A percentile compares a stretch with the other conserved stretches of the same genome.
Evolutionary conservation across 2,113 vertebrate genomes (phyloP).

Genomic region (Megaceryle torquata): DNA sequence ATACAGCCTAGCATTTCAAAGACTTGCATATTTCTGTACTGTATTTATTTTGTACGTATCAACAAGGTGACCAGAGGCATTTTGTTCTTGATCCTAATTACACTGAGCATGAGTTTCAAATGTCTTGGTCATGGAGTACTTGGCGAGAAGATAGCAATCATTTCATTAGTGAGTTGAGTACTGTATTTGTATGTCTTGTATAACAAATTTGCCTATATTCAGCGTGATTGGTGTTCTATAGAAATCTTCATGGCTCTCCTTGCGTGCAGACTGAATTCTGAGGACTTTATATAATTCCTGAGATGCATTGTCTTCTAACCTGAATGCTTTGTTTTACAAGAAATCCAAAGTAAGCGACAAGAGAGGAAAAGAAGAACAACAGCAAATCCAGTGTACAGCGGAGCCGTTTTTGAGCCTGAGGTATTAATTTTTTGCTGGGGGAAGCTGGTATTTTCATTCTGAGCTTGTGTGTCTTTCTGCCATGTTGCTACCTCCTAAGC

Average conservation of each 20-base stretch:
- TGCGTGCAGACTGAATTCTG: neutral
- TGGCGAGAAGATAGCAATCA: neutral
- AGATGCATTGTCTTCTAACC: conserved; percentile 36
- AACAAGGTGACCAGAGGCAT: neutral
- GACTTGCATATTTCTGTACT: neutral
- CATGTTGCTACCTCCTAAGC: neutral
- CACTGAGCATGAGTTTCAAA: neutral
- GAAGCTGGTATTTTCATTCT: neutral
- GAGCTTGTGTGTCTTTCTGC: neutral
- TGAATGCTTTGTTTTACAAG: conserved; percentile 74
- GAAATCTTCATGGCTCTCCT: neutral
- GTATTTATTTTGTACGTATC: neutral
- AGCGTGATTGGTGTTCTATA: neutral
- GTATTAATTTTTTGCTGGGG: conserved; percentile 71
- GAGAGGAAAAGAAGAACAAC: conserved; percentile 97
- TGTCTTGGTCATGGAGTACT: neutral
- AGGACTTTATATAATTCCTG: neutral
- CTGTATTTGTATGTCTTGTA: neutral
- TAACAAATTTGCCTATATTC: neutral
- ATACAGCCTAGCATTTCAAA: neutral
- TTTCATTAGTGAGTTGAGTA: neutral
- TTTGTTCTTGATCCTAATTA: neutral
- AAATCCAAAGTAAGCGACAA: conserved; percentile 98
- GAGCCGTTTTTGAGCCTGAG: conserved; percentile 97
- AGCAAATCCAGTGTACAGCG: conserved; percentile 97